Base-by-base conservation (phyloP, 2,113 vertebrate genomes). In the Ailuropoda melanoleuca region DNA sequence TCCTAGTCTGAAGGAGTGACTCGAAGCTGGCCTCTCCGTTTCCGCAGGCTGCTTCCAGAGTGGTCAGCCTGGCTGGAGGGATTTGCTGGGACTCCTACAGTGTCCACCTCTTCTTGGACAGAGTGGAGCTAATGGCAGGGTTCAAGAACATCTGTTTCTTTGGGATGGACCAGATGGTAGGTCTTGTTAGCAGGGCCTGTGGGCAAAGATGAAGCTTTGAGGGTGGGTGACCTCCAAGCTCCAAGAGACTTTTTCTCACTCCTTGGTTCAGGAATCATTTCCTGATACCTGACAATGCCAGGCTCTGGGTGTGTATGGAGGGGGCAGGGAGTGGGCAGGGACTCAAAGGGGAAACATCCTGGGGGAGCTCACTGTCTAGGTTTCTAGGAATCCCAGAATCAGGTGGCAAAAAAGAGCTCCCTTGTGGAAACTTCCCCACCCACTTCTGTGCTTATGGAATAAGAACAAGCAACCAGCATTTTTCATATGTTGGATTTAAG, bases 401-500 rank as follows among this genome's bases (percentile, higher is more conserved):
- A 19, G 48, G 34, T 72, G 39, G 58, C 66, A 50, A 1, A 39
- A 31, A 75, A 3, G 37, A 37, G 4, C 13, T 34, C 26, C 50
- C 6, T 34, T 37, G 26, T 77, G 50, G 60, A 70, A 78, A 84
- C 7, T 43, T 43, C 58, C 48, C 70, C 60, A 39, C 58, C 43
- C 37, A 2, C 1, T 75, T 81, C 81, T 56, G 62, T 84, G 74
- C 60, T 86, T 39, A 18, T 12, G 24, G 66, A 85, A 24, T 19
- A 90, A 92, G 74, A 95, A 95, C 86, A 60, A 87, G 77, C 46
- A 83, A 78, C 23, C 26, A 12, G 9, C 13, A 58, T 21, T 23
- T 53, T 58, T 93, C 60, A 68, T 39, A 34, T 1, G 0, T 90
- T 83, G 46, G 58, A 39, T 80, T 93, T 90, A 95, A 80, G 66